These are phyloP conservation scores for Nyctalus aviator DNA, from an alignment of 2,797 vertebrate genomes.

Conservation along the genomic window DNA sequence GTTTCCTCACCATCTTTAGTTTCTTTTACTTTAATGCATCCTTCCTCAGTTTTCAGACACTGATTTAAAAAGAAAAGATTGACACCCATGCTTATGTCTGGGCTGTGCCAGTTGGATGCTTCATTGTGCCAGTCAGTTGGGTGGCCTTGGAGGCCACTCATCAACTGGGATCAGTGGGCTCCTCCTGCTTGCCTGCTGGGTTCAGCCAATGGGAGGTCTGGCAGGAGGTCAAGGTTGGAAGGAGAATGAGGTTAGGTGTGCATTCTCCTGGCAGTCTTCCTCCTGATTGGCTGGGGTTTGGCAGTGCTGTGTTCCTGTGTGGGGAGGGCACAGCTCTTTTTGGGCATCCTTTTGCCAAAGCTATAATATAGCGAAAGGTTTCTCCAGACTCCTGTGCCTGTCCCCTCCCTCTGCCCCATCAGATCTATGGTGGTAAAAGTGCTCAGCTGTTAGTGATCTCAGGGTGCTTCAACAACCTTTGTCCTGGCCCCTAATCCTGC, in stretches of 20 bases:
- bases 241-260: background rate
- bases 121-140: background rate
- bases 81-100: background rate
- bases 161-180: background rate
- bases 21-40: background rate
- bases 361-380: no score
- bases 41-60: constrained; percentile 13
- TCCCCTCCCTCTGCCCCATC: no score
- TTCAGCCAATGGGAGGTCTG: background rate
- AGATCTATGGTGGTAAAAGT: background rate
- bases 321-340: background rate
- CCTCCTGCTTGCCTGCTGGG: background rate
- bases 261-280: background rate
- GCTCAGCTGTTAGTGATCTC: background rate
- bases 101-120: background rate
- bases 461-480: background rate
- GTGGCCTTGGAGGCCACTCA: background rate
- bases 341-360: background rate
- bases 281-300: background rate
- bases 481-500: background rate
- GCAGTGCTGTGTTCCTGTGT: background rate
- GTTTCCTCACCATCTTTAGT: background rate
- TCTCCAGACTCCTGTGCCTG: background rate
- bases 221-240: background rate
- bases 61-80: background rate